Conservation (phyloP, 2,797 vertebrate genomes). For the Tiaroga cobitis region DNA sequence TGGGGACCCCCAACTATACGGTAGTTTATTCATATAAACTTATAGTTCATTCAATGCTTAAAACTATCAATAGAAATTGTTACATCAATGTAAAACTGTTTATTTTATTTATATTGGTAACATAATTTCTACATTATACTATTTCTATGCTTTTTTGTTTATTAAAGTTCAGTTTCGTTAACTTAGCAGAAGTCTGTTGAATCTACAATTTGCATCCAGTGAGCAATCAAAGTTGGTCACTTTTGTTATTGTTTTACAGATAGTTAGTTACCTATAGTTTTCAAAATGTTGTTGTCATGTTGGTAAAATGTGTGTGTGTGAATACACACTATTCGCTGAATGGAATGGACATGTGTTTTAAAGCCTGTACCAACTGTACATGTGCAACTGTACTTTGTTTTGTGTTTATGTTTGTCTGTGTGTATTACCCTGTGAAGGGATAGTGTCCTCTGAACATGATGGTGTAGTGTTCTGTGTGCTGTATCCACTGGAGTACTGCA, state of each 20-base stretch:
- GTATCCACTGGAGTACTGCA: conserved; percentile 97
- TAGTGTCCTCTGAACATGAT: conserved; percentile 97
- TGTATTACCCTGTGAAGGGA: conserved; percentile 92
- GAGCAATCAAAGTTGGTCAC: not conserved
- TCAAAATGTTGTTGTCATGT: not conserved
- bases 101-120: not conserved
- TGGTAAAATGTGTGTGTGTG: not conserved
- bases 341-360: not conserved
- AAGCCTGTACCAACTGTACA: not conserved
- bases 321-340: not conserved
- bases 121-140: not conserved
- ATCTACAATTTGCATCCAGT: not conserved
- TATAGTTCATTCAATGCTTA: not conserved
- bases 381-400: not conserved
- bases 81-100: not conserved
- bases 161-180: not conserved
- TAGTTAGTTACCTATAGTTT: not conserved
- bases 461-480: conserved; percentile 97
- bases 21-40: not conserved
- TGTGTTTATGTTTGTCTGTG: conserved; percentile 10
- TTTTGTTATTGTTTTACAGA: not conserved
- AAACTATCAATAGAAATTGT: not conserved
- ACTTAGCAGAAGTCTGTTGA: not conserved
- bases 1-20: not conserved
- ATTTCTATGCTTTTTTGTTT: not conserved